Base-by-base conservation (phyloP, 2,888 invertebrate species). In the Blastobasis lacticolella region DNA sequence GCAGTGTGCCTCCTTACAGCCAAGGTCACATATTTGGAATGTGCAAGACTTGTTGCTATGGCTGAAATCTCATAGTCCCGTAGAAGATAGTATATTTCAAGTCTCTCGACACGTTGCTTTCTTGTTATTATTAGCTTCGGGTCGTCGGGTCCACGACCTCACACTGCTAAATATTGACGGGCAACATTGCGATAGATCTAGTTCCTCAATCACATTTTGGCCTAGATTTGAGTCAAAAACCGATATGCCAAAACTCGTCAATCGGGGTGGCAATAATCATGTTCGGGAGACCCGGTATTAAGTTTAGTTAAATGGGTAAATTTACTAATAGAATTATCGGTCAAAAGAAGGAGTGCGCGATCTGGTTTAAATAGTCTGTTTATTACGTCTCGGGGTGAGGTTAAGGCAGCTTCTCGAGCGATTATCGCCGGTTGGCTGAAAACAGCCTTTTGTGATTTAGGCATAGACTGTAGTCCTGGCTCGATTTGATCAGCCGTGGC, bases 81-180 rank as follows among this genome's bases (percentile, higher is more conserved):
- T 41, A 6, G 8, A 46, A 6, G 36, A 41, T 10, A 54, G 45
- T 44, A 7, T 56, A 5, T 55, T 52, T 42, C 54, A 57, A 42
- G 23, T 57, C n/a, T 55, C 57, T 1, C 46, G 55, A 43, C 54
- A 52, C 45, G 49, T 49, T 23, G 57, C 54, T 7, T 42, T 55
- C 10, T 47, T 53, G 6, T 38, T 53, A 38, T 46, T 54, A 38
- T 45, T 54, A 10, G 45, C 49, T 10, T 52, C 54, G 7, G 54
- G 54, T 9, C 44, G 54, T 8, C 10, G 56, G 42, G 38, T 56
- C 5, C 54, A 56, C 44, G 54, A 54, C 36, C 44, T 55, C 8
- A 55, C 55, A 0, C 52, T 55, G 6, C 40, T 53, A 6, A 37
- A 10, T 1, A 51, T 54, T n/a, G 54, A 51, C 47, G 10, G 8